A percentile compares a stretch with the other conserved stretches of the same genome.
Evolutionary conservation across 2,797 vertebrate species (phyloP).

Genomic region (Coranthus polyacanthus): DNA sequence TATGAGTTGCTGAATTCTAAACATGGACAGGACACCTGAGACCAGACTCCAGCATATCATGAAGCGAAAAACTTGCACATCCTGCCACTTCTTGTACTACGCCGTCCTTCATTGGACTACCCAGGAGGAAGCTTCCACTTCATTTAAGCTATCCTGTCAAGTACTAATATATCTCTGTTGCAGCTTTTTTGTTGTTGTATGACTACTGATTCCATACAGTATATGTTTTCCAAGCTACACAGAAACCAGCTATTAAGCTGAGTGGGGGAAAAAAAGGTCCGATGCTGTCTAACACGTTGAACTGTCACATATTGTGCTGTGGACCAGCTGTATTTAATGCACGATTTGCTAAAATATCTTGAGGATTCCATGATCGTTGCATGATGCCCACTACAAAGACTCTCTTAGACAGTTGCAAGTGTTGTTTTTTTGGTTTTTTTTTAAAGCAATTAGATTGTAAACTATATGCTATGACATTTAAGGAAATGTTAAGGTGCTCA

Average conservation of each 20-base stretch:
- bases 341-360: too few species aligned
- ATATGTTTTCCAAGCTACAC: constrained; percentile 38
- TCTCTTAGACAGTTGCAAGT: neutral
- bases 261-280: constrained; percentile 6
- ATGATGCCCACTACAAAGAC: too few species aligned
- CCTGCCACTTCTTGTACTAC: neutral
- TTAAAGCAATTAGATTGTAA: constrained; percentile 1
- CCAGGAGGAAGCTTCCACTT: constrained; percentile 48
- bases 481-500: constrained; percentile 46
- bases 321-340: neutral
- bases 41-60: constrained; percentile 6
- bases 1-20: constrained; percentile 55
- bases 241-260: constrained; percentile 27
- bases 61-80: constrained; percentile 18
- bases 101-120: constrained; percentile 29
- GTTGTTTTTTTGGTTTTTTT: too few species aligned
- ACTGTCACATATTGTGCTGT: neutral
- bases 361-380: too few species aligned
- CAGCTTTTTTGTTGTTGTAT: constrained; percentile 33
- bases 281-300: neutral
- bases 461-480: constrained; percentile 30
- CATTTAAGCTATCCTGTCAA: constrained; percentile 54
- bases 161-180: constrained; percentile 33
- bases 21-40: neutral
- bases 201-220: constrained; percentile 39